Evolutionary conservation across 1,140 invertebrate species (phyloP), one percentile per base, ranked within the genome.

Genomic region (Teleogryllus occipitalis): DNA sequence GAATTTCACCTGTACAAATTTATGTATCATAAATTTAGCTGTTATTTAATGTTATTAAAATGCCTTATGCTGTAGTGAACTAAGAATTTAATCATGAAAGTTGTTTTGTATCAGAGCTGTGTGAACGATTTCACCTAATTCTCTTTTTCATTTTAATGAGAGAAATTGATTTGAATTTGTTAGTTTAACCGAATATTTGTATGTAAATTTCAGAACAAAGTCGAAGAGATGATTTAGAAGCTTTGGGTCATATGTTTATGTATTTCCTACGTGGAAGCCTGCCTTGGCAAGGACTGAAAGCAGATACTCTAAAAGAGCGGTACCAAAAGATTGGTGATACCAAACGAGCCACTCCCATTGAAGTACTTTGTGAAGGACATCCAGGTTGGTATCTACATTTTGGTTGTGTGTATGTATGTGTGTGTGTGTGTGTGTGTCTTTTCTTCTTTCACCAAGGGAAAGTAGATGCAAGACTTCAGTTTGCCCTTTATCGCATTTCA

Each of bases 281-380:
- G 86, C 98, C 98, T 80, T 99, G 98, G 98, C 98, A 99, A 90
- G 98, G 98, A 82, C 90, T 99, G 83, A 99, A 99, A 90, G 98
- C 98, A 82, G 97, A 99, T 87, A 99, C 97, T 84, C 90, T 99
- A 82, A 99, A 99, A 89, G 98, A 99, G 89, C 91, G 98, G 85
- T 99, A 99, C 90, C 97, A 99, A 90, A 99, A 99, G 90, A 99
- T 99, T 86, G 98, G 98, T 82, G 98, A 99, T 87, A 99, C 97
- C 81, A 99, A 99, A 88, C 90, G 97, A 84, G 95, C 96, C 81
- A 99, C 98, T 82, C 96, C 97, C 76, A 98, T 99, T 83, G 98
- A 99, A 90, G 90, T 95, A 82, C 90, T 99, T 54, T 99, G 98
- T 89, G 97, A 99, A 87, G 96, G 97, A 82, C 98, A 98, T 89